Evolutionary conservation across 2,888 invertebrate species (phyloP), one percentile per base, ranked within the genome.

Genomic region (Agriopis aurantiaria): DNA sequence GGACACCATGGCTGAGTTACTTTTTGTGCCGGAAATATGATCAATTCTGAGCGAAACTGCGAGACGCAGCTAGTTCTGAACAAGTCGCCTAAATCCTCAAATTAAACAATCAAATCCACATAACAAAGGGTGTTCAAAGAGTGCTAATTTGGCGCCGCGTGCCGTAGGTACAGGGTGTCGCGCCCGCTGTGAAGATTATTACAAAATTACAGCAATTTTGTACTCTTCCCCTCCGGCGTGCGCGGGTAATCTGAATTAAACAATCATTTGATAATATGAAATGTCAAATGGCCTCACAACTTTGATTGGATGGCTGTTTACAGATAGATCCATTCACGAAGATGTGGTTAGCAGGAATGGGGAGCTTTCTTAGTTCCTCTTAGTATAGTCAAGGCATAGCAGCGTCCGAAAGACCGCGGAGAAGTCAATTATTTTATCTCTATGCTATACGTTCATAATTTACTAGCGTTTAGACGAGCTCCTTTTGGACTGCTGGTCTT

Each of bases 171-270:
- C 73, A 72, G 73, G 74, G 74, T 74, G 78, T 53, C 58, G 63
- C 45, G 17, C 79, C 77, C 72, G 77, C 78, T 78, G 79, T 8
- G 79, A 59, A 61, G 58, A 66, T 72, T 76, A 80, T 77, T 74
- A 72, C 64, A 63, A 77, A 78, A 80, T 77, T 76, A 76, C 71
- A 59, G 71, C 72, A 64, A 77, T 77, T 72, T 53, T 33, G 33
- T 33, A 33, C 33, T 48, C 51, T 66, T 68, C 23, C 23, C 12
- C 45, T 23, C 45, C 45, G 9, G n/a, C 52, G 52, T 52, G 23
- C 12, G 23, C 41, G 23, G 41, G 3, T 59, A 11, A 63, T 63
- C 8, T 55, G 6, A 63, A 63, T 55, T 52, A 9, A 52, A 52
- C 52, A 23, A 23, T 23, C 11, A 52, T 52, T 33, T 33, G 5